Base-by-base conservation (phyloP, 23 tunicate genomes). In the Corella eumyota region DNA sequence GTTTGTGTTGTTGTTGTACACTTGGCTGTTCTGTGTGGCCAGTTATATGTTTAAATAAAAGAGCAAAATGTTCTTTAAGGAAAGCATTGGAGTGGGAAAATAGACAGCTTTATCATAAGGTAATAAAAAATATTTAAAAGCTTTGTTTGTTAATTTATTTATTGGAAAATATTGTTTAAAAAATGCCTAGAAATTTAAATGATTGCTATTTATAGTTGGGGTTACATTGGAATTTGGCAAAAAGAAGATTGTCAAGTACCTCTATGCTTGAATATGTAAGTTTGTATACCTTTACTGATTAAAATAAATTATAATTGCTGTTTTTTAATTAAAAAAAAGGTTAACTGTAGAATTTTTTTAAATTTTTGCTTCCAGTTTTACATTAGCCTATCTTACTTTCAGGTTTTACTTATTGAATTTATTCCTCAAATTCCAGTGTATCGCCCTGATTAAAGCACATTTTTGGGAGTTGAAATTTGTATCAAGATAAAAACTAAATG, bases 241-340 rank as follows among this genome's bases (percentile, higher is more conserved):
- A 79, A 47, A 58, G 65, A 30, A 72, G 78, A 46, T 70, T 65
- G 9, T 4, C 68, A 15, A 73, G 47, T 32, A 73, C 66, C 48
- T 70, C 79, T 15, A 88, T 88, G 96, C 65, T 72, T 44, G 77
- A 88, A 88, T 79, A 88, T 58, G 96, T 88, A 62, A 88, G 96
- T 84, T 40, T 40, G 48, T 40, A 40, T 9, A 58, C 26, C 15
- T 60, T 60, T 7, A n/a, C 28, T n/a, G 59, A 9, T 9, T 53
- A 11, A 11, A 53, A 53, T 11, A n/a, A 11, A 11, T 53, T 20
- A 11, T 13, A 20, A 53, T 53, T 53, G 11, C 48, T 40, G 48
- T 11, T n/a, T n/a, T n/a, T n/a, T n/a, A n/a, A n/a, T n/a, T n/a
- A n/a, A n/a, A n/a, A n/a, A n/a, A n/a, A n/a, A n/a, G n/a, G n/a